Conservation (phyloP, 2,888 invertebrate genomes). For the Temnothorax unifasciatus region DNA sequence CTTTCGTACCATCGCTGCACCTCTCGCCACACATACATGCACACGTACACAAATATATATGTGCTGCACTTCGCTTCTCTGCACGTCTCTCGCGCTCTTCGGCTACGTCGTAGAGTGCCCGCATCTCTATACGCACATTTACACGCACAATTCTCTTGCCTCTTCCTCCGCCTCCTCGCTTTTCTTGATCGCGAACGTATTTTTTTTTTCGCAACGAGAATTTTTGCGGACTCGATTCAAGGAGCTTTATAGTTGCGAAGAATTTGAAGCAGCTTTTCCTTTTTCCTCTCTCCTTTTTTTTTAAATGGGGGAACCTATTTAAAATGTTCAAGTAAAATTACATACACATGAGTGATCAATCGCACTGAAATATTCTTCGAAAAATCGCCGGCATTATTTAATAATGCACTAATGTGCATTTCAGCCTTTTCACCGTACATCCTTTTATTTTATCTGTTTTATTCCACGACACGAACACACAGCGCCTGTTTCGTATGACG, state of each 20-base stretch:
- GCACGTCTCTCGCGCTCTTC: conserved; percentile 10
- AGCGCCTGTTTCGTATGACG: not conserved
- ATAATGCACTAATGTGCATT: not conserved
- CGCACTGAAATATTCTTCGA: not conserved
- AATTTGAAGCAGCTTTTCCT: no score
- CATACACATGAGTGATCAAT: not conserved
- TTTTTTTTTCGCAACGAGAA: conserved; percentile 13
- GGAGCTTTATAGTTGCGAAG: not conserved
- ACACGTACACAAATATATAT: conserved; percentile 41
- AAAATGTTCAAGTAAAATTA: not conserved
- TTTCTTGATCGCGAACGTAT: conserved; percentile 16
- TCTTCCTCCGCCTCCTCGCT: not conserved
- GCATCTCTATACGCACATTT: not conserved
- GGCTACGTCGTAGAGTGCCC: conserved; percentile 5
- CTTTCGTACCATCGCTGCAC: conserved; percentile 50
- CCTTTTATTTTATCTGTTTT: not conserved
- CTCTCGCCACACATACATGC: conserved; percentile 27
- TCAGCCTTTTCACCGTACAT: not conserved
- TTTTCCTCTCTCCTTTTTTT: not conserved
- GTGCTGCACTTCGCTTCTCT: conserved; percentile 43
- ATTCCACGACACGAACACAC: not conserved
- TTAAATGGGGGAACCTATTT: not conserved
- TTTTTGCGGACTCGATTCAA: not conserved
- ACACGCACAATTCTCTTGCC: conserved; percentile 52
- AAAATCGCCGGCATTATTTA: not conserved